Evolutionary conservation across 1,140 invertebrate genomes (phyloP).

Genomic region (Lucilia sericata): DNA sequence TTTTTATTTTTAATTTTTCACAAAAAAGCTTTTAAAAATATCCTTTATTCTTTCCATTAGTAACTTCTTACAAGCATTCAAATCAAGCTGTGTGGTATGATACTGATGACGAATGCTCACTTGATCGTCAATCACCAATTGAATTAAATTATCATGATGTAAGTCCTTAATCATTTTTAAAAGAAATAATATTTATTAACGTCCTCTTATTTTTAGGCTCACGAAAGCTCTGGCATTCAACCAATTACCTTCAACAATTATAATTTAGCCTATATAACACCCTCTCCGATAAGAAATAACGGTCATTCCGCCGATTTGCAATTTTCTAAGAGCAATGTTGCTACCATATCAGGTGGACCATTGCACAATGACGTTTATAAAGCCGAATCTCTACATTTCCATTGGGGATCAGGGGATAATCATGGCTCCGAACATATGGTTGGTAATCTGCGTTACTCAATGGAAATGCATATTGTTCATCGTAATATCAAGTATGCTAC

Average conservation of each 20-base stretch:
- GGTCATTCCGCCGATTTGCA: conserved; percentile 44
- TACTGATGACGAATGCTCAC: background rate
- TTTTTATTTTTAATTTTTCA: no score
- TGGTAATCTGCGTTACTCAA: conserved; percentile 73
- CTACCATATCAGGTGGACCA: conserved; percentile 52
- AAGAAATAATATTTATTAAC: background rate
- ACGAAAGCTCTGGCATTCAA: background rate
- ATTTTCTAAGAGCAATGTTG: background rate
- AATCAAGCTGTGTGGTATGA: conserved; percentile 43
- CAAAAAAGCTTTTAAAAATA: background rate
- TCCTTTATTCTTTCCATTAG: background rate
- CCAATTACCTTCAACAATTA: conserved; percentile 24
- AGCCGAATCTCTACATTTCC: conserved; percentile 70
- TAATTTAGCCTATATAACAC: background rate
- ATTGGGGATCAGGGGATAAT: conserved; percentile 70
- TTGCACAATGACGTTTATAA: conserved; percentile 62
- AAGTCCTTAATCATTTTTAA: background rate
- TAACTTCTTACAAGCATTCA: background rate
- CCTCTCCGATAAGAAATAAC: conserved; percentile 30
- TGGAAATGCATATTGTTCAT: conserved; percentile 90
- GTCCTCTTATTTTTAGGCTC: conserved; percentile 14
- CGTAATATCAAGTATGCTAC: conserved; percentile 79
- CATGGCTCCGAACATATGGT: conserved; percentile 71
- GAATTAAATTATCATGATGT: conserved; percentile 40
- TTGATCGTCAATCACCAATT: conserved; percentile 42